These are phyloP conservation scores for Andrena chrysosceles DNA, from an alignment of 2,888 invertebrate species.

Conservation along the genomic window DNA sequence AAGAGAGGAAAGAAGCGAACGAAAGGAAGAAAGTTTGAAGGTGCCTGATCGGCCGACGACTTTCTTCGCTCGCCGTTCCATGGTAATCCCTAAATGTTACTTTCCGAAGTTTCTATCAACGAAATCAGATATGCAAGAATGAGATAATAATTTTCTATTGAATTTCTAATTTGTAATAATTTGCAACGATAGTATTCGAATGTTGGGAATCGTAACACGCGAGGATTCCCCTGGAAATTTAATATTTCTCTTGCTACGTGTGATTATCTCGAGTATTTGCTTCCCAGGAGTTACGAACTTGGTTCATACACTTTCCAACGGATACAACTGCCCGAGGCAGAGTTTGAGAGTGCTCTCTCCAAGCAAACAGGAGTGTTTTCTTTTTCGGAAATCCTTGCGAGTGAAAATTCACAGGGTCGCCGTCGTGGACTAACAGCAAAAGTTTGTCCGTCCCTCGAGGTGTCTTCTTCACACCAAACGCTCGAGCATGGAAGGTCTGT, in stretches of 20 bases:
- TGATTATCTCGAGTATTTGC: too few relatives aligned
- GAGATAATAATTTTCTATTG: not conserved
- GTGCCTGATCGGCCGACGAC: slow-evolving; percentile 13
- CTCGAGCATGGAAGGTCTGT: slow-evolving; percentile 15
- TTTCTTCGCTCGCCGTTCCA: slow-evolving; percentile 25
- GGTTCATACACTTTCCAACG: slow-evolving; percentile 27
- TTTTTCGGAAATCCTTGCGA: slow-evolving; percentile 28
- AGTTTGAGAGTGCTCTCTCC: not conserved
- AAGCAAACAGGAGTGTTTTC: slow-evolving; percentile 28
- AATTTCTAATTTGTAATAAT: not conserved
- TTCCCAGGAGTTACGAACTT: not conserved
- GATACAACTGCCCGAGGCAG: slow-evolving; percentile 18
- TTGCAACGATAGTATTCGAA: too few relatives aligned
- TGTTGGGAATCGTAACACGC: too few relatives aligned
- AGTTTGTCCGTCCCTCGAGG: slow-evolving; percentile 11
- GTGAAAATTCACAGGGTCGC: slow-evolving; percentile 25
- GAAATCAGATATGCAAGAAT: not conserved
- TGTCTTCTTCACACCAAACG: slow-evolving; percentile 15
- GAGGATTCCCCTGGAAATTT: too few relatives aligned
- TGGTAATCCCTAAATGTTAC: not conserved
- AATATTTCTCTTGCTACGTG: too few relatives aligned
- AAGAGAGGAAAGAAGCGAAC: slow-evolving; percentile 18
- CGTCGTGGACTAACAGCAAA: slow-evolving; percentile 18
- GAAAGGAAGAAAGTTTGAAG: slow-evolving; percentile 22
- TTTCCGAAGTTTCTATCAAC: not conserved